Percentiles rank a stretch among this genome's conserved stretches.
Conservation (phyloP, 2,888 invertebrate genomes). For the Tinea semifulvella region DNA sequence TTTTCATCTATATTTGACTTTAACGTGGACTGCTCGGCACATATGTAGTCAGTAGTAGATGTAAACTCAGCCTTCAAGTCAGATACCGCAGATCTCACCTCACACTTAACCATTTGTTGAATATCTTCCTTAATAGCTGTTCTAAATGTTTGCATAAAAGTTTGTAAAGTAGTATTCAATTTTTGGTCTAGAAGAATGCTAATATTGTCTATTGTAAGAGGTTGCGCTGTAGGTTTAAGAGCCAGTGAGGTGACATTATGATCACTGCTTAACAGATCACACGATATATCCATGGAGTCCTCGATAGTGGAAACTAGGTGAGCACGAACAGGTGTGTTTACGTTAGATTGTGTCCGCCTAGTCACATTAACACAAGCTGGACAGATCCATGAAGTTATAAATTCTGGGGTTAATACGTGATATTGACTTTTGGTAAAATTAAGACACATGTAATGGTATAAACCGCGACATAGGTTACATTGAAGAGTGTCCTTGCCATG, state of each 20-base stretch:
- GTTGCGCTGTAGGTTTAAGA: background rate
- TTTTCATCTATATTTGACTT: constrained; percentile 13
- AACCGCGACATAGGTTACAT: background rate
- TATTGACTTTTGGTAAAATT: background rate
- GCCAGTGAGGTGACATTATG: background rate
- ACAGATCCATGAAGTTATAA: background rate
- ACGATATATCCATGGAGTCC: constrained; percentile 6
- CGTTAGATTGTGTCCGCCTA: background rate
- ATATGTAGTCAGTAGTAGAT: background rate
- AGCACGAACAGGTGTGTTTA: background rate
- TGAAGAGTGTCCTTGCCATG: background rate
- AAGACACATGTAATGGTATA: background rate
- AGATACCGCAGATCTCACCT: background rate
- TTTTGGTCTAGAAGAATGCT: constrained; percentile 5
- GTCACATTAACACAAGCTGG: background rate
- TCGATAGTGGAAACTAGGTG: background rate
- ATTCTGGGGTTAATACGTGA: background rate
- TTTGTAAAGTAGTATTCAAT: background rate
- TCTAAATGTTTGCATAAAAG: background rate
- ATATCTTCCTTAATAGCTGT: background rate
- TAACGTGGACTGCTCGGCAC: constrained; percentile 2
- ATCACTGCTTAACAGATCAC: background rate
- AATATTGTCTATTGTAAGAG: background rate
- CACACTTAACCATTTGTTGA: background rate
- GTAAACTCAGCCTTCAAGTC: background rate